Evolutionary conservation across 2,888 invertebrate species (phyloP).

Genomic region (Epsilonema sp.): DNA sequence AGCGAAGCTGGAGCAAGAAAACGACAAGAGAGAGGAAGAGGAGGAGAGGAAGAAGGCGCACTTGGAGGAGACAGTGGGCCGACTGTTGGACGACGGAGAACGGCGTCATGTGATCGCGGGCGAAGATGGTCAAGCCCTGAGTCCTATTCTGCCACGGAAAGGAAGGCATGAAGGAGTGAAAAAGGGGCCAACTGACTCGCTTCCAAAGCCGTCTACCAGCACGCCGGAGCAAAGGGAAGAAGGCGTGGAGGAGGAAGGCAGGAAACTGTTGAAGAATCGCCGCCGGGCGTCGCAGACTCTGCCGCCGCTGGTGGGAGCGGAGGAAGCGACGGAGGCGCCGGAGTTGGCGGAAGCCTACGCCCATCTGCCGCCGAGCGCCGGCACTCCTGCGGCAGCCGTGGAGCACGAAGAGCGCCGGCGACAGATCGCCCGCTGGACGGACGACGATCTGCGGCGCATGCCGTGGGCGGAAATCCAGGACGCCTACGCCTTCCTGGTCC

Average conservation of each 20-base stretch:
- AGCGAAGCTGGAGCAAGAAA: background rate
- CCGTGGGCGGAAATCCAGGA: background rate
- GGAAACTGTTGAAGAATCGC: background rate
- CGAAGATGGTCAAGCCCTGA: background rate
- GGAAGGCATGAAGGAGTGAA: background rate
- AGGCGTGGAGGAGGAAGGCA: background rate
- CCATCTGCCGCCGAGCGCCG: too few species aligned
- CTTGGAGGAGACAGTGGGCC: background rate
- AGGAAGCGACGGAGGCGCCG: too few species aligned
- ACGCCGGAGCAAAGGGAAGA: background rate
- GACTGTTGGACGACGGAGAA: background rate
- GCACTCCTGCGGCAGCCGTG: background rate
- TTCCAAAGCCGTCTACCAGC: background rate
- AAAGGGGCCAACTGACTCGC: too few species aligned
- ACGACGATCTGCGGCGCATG: background rate
- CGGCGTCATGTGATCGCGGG: background rate
- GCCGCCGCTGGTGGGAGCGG: background rate
- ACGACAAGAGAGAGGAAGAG: background rate
- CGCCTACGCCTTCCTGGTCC: too few species aligned
- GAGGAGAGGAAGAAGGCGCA: background rate
- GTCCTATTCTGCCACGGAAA: background rate
- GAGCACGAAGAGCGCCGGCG: background rate
- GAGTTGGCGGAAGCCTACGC: too few species aligned
- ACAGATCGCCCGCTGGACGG: background rate
- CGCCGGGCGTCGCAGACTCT: background rate